Evolutionary conservation across 53 echinoderm and acorn worm species (phyloP).

Genomic region (Zoroaster sp.): DNA sequence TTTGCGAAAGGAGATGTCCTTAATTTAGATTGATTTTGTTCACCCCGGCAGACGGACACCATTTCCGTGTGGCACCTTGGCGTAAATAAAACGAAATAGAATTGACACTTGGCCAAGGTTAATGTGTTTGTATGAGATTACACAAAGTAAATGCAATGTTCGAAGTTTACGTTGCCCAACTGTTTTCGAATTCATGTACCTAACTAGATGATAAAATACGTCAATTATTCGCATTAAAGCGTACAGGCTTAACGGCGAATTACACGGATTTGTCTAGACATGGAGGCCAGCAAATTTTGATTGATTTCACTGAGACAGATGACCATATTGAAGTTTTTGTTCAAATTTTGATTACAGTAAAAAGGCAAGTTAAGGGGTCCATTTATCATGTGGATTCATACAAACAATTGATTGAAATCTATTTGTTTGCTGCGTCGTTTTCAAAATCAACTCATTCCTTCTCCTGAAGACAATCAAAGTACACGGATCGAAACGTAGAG

Average conservation of each 20-base stretch:
- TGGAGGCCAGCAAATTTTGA: not conserved
- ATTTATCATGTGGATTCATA: too few relatives aligned
- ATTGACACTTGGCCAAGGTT: constrained; percentile 14
- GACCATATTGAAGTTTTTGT: too few relatives aligned
- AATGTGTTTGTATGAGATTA: not conserved
- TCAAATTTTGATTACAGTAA: too few relatives aligned
- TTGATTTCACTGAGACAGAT: not conserved
- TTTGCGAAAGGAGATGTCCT: not conserved
- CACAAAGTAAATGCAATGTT: not conserved
- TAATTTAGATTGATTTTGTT: not conserved
- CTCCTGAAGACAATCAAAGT: too few relatives aligned
- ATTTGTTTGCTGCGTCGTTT: too few relatives aligned
- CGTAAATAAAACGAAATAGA: not conserved
- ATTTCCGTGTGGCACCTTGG: not conserved
- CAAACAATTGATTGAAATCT: too few relatives aligned
- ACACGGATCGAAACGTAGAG: too few relatives aligned
- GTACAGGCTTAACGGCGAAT: not conserved
- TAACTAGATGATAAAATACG: not conserved
- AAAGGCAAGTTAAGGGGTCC: too few relatives aligned
- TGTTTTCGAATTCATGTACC: not conserved
- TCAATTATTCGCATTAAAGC: not conserved
- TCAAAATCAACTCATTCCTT: too few relatives aligned
- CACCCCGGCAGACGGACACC: not conserved
- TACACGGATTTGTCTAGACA: not conserved
- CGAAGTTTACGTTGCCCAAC: not conserved